Conservation (phyloP, 2,888 invertebrate genomes). For the Diabrotica balteata region DNA sequence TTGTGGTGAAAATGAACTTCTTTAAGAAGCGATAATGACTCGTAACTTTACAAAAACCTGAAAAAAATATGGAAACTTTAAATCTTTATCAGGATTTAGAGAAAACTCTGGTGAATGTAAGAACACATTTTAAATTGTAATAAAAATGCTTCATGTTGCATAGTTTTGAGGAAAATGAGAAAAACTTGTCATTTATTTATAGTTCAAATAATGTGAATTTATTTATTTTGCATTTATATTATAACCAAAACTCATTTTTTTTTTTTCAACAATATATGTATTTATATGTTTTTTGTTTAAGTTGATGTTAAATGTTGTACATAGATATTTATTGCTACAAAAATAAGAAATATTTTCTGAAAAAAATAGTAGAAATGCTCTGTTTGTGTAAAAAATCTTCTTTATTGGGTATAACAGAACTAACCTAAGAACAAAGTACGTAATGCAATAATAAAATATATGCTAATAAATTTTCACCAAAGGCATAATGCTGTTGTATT, state of each 20-base stretch:
- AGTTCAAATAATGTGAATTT: constrained; percentile 4
- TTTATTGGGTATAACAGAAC: neutral
- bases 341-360: neutral
- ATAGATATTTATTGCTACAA: neutral
- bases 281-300: neutral
- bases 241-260: constrained; percentile 2
- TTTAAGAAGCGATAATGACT: too few species aligned
- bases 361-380: too few species aligned
- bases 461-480: neutral
- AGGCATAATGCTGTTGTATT: neutral
- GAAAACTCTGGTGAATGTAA: too few species aligned
- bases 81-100: too few species aligned
- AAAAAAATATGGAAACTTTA: too few species aligned
- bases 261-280: neutral
- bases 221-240: neutral
- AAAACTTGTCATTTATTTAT: neutral
- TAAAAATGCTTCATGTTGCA: too few species aligned
- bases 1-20: too few species aligned
- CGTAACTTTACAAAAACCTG: too few species aligned
- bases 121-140: too few species aligned
- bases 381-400: neutral
- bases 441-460: too few species aligned
- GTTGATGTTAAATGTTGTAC: neutral
- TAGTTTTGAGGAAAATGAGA: constrained; percentile 11
- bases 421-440: neutral